Percentiles rank a stretch among this genome's conserved stretches.
Conservation (phyloP, 1,140 invertebrate genomes). For the Nasonia vitripennis region DNA sequence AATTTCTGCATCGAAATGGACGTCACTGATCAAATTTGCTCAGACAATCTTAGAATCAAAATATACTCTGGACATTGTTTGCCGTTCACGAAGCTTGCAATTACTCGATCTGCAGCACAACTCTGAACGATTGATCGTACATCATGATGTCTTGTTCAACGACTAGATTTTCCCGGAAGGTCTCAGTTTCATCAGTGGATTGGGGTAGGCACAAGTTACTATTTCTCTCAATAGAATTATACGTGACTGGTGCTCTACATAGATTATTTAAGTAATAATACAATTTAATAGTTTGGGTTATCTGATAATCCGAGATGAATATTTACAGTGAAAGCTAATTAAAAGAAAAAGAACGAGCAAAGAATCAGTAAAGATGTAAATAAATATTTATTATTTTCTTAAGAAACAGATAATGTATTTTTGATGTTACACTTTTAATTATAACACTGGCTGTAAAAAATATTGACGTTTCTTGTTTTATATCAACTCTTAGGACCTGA, state of each 20-base stretch:
- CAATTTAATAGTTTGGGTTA: too few species aligned
- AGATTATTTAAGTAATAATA: too few species aligned
- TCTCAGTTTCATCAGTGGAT: slow-evolving; percentile 92
- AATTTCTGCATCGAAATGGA: slow-evolving; percentile 97
- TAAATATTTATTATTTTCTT: slow-evolving; percentile 33
- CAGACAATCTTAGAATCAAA: slow-evolving; percentile 91
- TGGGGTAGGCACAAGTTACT: slow-evolving; percentile 83
- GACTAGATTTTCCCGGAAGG: slow-evolving; percentile 95
- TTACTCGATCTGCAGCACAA: slow-evolving; percentile 64
- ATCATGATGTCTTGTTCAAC: slow-evolving; percentile 91
- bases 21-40: slow-evolving; percentile 91
- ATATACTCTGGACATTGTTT: slow-evolving; percentile 95
- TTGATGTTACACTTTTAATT: slow-evolving; percentile 47
- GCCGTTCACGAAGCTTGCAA: slow-evolving; percentile 83
- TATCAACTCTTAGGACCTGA: slow-evolving; percentile 49
- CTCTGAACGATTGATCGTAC: slow-evolving; percentile 80
- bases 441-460: slow-evolving; percentile 52
- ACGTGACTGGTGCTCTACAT: too few species aligned
- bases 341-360: too few species aligned
- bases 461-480: slow-evolving; percentile 48
- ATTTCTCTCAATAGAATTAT: slow-evolving; percentile 5
- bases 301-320: too few species aligned
- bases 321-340: too few species aligned
- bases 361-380: slow-evolving; percentile 15
- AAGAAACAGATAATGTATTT: slow-evolving; percentile 53